Conservation (phyloP, 2,113 vertebrate genomes). For the Pyrgilauda ruficollis region DNA sequence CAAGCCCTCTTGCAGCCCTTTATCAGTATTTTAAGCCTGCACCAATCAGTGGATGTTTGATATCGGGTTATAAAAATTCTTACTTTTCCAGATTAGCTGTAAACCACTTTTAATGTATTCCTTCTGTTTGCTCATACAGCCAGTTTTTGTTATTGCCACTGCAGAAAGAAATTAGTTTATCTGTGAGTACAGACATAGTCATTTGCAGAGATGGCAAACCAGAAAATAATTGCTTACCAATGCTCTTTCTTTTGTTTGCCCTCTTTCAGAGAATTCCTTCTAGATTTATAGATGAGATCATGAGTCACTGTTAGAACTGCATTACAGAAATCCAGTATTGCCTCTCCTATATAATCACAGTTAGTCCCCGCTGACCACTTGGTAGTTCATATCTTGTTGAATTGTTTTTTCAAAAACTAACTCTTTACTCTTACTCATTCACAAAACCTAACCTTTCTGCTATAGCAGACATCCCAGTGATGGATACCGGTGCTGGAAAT, state of each 20-base stretch:
- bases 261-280: background rate
- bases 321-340: background rate
- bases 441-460: background rate
- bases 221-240: conserved; percentile 7
- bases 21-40: conserved; percentile 1
- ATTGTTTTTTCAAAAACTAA: background rate
- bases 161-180: background rate
- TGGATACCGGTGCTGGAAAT: background rate
- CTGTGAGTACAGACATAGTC: background rate
- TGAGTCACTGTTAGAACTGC: background rate
- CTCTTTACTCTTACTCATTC: background rate
- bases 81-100: conserved; percentile 19
- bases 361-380: background rate
- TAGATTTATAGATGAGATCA: background rate
- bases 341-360: background rate
- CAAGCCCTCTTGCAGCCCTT: background rate
- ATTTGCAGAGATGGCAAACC: conserved; percentile 6
- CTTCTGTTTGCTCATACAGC: background rate
- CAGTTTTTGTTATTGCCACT: background rate
- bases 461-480: background rate
- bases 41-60: background rate
- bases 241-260: background rate
- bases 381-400: background rate
- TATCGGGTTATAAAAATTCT: background rate
- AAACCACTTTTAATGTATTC: conserved; percentile 30